Evolutionary conservation across 2,113 vertebrate genomes (phyloP), one percentile per base, ranked within the genome.

Genomic region (Terrapene triunguis): DNA sequence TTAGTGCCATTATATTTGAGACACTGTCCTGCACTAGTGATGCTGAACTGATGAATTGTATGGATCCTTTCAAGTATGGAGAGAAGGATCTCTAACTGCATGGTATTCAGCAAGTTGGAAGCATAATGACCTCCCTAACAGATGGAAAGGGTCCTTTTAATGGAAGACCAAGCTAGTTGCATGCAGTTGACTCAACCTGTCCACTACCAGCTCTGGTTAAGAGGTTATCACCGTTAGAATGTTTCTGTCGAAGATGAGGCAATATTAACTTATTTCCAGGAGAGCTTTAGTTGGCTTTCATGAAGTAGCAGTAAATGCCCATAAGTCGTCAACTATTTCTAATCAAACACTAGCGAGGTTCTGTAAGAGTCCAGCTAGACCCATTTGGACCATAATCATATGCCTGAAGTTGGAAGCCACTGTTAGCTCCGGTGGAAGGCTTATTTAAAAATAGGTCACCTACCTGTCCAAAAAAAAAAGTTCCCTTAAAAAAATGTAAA

Each of bases 241-340:
- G 82, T 82, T 96, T 94, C 90, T 29, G 6, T 55, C 0, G 3
- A 88, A 95, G 92, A 95, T 95, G 93, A 87, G 87, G n/a, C 57
- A 69, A 91, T 88, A 83, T 22, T 6, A 69, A 44, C 48, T 65
- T 17, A 57, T 74, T 95, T 88, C 90, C 84, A 92, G 72, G 85
- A 62, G 51, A 79, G 24, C 12, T 90, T 91, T 72, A 65, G 32
- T 25, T 25, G 19, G 76, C 42, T 93, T 91, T 85, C 72, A 51
- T 38, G 80, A 94, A 94, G 59, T 48, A 90, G 82, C 50, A 35
- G 0, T 0, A 69, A 94, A 6, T 0, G 0, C 44, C 87, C 94
- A 88, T 95, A 95, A 92, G 11, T 92, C 96, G 89, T 95, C 91
- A 78, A 17, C 2, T 3, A 35, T 89, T 79, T 80, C 87, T 91